Evolutionary conservation across 2,113 vertebrate species (phyloP).

Genomic region (Loxodonta africana): DNA sequence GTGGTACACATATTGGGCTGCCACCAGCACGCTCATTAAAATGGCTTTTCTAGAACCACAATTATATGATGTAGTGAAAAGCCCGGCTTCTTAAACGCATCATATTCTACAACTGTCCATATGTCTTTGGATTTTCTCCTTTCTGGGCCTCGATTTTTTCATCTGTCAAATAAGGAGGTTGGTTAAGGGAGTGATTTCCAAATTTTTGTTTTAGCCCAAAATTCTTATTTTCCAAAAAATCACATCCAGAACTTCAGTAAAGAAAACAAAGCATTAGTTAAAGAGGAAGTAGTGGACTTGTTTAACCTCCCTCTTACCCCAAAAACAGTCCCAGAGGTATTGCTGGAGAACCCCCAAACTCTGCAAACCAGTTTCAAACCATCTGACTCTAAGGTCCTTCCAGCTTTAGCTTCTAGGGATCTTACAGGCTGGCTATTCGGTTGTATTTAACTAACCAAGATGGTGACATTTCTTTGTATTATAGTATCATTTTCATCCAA

Average conservation of each 20-base stretch:
- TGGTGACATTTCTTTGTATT: not conserved
- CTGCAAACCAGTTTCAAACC: not conserved
- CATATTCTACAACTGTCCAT: not conserved
- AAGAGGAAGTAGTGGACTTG: not conserved
- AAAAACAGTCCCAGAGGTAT: not conserved
- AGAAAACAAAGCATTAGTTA: not conserved
- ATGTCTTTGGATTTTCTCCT: not conserved
- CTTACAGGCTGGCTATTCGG: not conserved
- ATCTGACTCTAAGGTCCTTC: not conserved
- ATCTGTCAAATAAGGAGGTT: no score
- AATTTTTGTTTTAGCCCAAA: slow-evolving; percentile 4
- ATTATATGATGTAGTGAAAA: not conserved
- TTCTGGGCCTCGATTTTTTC: not conserved
- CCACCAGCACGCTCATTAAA: not conserved
- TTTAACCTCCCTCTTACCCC: not conserved
- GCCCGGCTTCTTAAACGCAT: not conserved
- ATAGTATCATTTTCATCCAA: not conserved
- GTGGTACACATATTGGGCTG: not conserved
- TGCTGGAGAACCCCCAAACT: not conserved
- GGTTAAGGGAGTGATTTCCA: slow-evolving; percentile 22
- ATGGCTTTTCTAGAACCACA: slow-evolving; percentile 5
- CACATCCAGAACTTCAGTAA: not conserved
- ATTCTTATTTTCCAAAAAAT: not conserved
- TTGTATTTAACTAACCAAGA: not conserved
- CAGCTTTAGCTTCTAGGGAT: not conserved